These are phyloP conservation scores for Eulemur coronatus DNA, from an alignment of 2,797 vertebrate species.

Conservation along the genomic window DNA sequence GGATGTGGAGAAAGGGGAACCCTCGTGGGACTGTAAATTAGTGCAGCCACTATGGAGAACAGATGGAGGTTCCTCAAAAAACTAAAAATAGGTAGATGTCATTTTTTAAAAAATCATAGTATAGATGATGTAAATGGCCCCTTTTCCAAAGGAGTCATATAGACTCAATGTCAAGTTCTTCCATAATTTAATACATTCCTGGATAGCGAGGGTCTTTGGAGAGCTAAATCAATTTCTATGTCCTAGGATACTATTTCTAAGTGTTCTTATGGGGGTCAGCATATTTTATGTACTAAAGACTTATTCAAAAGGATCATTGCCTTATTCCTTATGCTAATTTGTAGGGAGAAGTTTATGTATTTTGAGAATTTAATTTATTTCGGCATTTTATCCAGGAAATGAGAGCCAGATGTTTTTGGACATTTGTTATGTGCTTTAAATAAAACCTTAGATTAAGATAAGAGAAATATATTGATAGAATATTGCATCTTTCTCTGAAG, in stretches of 20 bases:
- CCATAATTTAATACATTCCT: background rate
- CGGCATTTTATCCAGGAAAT: slow-evolving; percentile 50
- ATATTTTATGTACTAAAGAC: slow-evolving; percentile 38
- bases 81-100: background rate
- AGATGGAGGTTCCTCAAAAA: background rate
- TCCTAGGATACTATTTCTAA: background rate
- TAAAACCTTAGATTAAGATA: slow-evolving; percentile 38
- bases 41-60: background rate
- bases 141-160: background rate
- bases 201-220: background rate
- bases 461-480: background rate
- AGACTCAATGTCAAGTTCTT: background rate
- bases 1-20: background rate
- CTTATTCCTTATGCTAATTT: slow-evolving; percentile 50
- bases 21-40: background rate
- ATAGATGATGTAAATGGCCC: background rate
- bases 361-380: slow-evolving; percentile 31
- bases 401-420: slow-evolving; percentile 45
- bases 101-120: background rate
- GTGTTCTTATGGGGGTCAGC: background rate
- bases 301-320: slow-evolving; percentile 27
- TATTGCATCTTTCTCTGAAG: background rate
- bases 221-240: background rate
- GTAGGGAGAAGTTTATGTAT: slow-evolving; percentile 4
- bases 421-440: slow-evolving; percentile 46